Conservation (phyloP, 2,113 vertebrate species). For the Alethe diademata region DNA sequence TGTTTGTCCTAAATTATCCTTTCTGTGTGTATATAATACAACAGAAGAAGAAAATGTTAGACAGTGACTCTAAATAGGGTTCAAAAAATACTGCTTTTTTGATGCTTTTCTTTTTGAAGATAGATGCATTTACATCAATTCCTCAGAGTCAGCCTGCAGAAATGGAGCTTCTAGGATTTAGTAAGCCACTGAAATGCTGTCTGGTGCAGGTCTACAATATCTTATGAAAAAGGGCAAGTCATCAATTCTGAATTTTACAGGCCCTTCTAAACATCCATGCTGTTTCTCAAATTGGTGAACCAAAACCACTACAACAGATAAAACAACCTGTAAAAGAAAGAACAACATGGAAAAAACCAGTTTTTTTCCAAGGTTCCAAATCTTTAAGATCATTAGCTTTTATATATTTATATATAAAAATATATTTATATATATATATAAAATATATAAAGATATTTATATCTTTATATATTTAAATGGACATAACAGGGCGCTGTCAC, state of each 20-base stretch:
- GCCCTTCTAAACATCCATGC: neutral
- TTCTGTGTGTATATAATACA: neutral
- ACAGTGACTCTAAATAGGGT: neutral
- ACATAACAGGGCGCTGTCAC: neutral
- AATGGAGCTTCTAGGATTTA: neutral
- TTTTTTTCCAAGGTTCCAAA: neutral
- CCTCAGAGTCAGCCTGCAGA: neutral
- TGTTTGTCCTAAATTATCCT: neutral
- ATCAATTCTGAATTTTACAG: neutral
- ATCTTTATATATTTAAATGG: neutral
- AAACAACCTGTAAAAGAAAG: neutral
- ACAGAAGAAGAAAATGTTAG: neutral
- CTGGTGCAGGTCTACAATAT: neutral
- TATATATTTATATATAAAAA: neutral
- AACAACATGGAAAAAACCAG: neutral
- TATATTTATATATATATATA: no score
- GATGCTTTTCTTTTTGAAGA: neutral
- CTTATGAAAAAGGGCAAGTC: neutral
- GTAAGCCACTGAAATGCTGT: neutral
- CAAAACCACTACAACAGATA: neutral
- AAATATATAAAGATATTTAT: neutral
- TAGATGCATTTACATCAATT: neutral
- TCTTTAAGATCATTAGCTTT: neutral
- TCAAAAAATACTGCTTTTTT: neutral
- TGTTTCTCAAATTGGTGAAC: no score